Conservation (phyloP, 2,113 vertebrate species). For the Athene noctua region DNA sequence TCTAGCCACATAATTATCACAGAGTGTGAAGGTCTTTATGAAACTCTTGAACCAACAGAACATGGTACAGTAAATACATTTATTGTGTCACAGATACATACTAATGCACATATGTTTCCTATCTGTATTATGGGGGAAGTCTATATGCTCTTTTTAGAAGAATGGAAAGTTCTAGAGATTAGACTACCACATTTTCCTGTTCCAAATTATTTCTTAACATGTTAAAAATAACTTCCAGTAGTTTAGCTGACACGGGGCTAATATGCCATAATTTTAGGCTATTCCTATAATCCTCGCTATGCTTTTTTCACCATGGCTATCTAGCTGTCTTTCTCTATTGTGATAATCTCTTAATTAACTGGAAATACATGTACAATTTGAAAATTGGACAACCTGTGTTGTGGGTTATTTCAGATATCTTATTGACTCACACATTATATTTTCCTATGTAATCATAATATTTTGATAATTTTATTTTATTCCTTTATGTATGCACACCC, state of each 20-base stretch:
- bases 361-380: neutral
- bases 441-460: neutral
- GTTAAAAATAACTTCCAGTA: neutral
- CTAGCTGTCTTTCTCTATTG: neutral
- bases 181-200: neutral
- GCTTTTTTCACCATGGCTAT: neutral
- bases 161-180: neutral
- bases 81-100: neutral
- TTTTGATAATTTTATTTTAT: neutral
- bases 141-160: neutral
- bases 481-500: accelerated
- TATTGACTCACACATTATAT: neutral
- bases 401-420: neutral
- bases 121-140: neutral
- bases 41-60: neutral
- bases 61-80: neutral
- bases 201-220: neutral
- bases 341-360: neutral
- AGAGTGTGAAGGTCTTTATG: neutral
- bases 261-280: neutral
- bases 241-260: neutral
- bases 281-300: neutral
- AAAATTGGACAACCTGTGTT: neutral
- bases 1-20: neutral
- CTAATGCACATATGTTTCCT: neutral